A percentile compares a stretch with the other conserved stretches of the same genome.
phyloP scores from a whole-genome alignment of 2,113 vertebrate genomes.

The Peromyscus leucopus region DNA sequence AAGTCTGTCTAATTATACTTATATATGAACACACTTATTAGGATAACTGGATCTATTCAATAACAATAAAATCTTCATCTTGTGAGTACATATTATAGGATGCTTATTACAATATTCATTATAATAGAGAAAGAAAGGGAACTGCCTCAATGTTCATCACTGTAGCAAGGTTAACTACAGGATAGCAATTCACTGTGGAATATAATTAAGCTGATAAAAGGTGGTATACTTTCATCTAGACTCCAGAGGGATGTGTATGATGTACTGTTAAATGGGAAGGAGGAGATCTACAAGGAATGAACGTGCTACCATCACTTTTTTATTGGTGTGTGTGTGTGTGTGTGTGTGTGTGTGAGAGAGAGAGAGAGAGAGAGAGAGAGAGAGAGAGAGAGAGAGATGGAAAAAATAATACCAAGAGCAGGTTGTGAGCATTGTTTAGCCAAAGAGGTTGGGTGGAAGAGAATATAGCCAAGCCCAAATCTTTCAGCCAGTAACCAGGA shows the following conservation, averaged over 20 bases:
- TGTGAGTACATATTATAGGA: neutral
- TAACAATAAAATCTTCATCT: slow-evolving; percentile 25
- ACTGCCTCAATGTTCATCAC: neutral
- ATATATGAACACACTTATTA: neutral
- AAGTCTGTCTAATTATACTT: slow-evolving; percentile 29
- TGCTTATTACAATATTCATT: slow-evolving; percentile 33
- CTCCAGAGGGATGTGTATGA: slow-evolving; percentile 21
- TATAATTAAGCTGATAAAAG: slow-evolving; percentile 31
- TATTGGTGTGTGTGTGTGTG: neutral
- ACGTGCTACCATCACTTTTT: neutral
- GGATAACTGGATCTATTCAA: neutral
- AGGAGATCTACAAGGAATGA: neutral
- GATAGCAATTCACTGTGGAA: neutral
- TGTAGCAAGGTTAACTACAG: neutral
- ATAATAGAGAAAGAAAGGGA: slow-evolving; percentile 36
- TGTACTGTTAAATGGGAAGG: neutral
- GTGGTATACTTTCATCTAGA: neutral
- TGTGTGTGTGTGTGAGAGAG: neutral
- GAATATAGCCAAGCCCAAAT: neutral
- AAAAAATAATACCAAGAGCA: neutral
- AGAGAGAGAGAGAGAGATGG: no score
- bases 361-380: no score
- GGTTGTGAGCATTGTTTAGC: neutral
- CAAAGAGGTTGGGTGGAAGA: neutral
- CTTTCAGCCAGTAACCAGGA: neutral